Percentiles rank a stretch among this genome's conserved stretches.
These are phyloP conservation scores for Periplaneta americana DNA, from an alignment of 1,140 invertebrate genomes.

Conservation along the genomic window DNA sequence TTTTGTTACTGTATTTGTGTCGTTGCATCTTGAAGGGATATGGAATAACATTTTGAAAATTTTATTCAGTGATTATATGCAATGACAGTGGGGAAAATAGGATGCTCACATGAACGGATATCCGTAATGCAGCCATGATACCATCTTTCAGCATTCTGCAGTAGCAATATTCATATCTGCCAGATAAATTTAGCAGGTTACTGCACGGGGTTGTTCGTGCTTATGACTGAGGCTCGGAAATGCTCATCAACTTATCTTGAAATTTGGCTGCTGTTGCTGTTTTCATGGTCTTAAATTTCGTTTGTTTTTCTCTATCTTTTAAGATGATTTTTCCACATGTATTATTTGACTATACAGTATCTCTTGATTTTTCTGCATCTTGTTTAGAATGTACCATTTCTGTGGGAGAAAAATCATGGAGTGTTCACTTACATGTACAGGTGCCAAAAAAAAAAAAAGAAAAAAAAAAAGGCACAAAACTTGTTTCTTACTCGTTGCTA, in stretches of 20 bases:
- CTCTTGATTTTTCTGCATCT: background rate
- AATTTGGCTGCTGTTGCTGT: background rate
- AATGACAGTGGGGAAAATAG: background rate
- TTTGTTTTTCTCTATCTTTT: background rate
- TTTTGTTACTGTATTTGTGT: background rate
- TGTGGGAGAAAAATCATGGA: conserved; percentile 4
- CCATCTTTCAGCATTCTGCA: background rate
- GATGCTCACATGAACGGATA: background rate
- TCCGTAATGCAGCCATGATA: background rate
- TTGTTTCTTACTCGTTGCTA: conserved; percentile 17
- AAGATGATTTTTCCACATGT: background rate
- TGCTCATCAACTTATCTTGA: background rate
- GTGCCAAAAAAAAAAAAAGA: no score
- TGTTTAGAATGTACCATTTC: background rate
- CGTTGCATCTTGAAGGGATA: background rate
- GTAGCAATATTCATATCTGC: background rate
- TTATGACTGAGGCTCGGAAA: background rate
- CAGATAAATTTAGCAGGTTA: background rate
- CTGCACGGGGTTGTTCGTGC: background rate
- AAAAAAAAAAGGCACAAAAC: conserved; percentile 12
- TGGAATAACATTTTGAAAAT: background rate
- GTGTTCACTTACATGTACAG: conserved; percentile 17
- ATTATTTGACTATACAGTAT: background rate
- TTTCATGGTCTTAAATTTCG: background rate
- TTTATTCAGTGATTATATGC: background rate